Evolutionary conservation across 2,888 invertebrate genomes (phyloP), one percentile per base, ranked within the genome.

Genomic region (Caenorhabditis sp.): DNA sequence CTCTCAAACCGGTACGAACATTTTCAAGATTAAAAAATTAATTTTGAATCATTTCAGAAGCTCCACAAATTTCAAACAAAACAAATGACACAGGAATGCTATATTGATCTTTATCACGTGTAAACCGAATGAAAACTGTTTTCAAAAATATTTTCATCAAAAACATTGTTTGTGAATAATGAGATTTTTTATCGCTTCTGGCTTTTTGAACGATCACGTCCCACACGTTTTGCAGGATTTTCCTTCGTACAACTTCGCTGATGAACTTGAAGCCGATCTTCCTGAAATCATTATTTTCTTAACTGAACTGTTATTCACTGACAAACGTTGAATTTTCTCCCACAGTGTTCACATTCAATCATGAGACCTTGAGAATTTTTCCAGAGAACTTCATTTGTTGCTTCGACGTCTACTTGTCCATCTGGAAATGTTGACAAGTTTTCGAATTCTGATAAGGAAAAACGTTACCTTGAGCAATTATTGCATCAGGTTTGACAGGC

Each of bases 201-300:
- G 43, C 69, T 74, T 62, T 74, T 74, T 1, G 69, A 69, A 8
- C 73, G 37, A 43, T 64, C 65, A 12, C 73, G 26, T 23, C 69
- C 73, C 0, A 74, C 73, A 24, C 63, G 62, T 26, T 84, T 85
- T 0, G 83, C 83, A 14, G 87, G 87, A 43, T 83, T 83, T 26
- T 86, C 84, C 14, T 89, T 88, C 19, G 88, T 88, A 81, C 92
- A 92, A 76, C 91, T 91, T 66, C 90, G 89, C 81, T 91, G 91
- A 85, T 92, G 92, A 1, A 92, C 90, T 14, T 89, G 84, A 19
- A 93, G 87, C 49, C 92, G 89, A 79, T 92, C 92, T 0, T 92
- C 92, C 81, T 82, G 49, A 36, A 72, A 72, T 31, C 61, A 26
- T 14, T n/a, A 36, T 19, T 21, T 2, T 19, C 14, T 10, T 31